Evolutionary conservation across 2,888 invertebrate genomes (phyloP).

Genomic region (Xestia sexstrigata): DNA sequence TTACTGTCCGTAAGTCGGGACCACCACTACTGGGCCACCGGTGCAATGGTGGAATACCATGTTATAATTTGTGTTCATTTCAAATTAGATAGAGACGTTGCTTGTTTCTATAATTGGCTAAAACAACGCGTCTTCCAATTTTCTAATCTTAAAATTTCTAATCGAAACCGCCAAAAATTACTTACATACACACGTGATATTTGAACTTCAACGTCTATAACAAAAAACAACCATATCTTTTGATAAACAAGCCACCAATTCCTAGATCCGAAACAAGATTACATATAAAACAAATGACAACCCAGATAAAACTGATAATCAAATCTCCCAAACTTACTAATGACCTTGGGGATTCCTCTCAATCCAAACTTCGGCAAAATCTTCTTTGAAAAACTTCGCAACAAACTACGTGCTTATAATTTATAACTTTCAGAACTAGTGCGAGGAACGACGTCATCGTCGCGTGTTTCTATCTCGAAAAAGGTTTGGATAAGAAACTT

Average conservation of each 20-base stretch:
- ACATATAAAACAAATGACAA: slow-evolving; percentile 34
- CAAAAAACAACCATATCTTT: not conserved
- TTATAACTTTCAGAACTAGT: slow-evolving; percentile 49
- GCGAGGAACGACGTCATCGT: slow-evolving; percentile 27
- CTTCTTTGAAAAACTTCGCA: slow-evolving; percentile 39
- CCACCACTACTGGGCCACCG: too few relatives aligned
- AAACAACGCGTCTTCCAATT: too few relatives aligned
- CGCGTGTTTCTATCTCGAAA: slow-evolving; percentile 44
- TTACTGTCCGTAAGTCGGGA: too few relatives aligned
- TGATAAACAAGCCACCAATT: not conserved
- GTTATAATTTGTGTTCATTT: too few relatives aligned
- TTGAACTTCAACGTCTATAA: too few relatives aligned
- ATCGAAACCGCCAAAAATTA: too few relatives aligned
- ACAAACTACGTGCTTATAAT: slow-evolving; percentile 56
- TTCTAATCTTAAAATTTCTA: too few relatives aligned
- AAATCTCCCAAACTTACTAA: slow-evolving; percentile 41
- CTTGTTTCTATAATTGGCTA: too few relatives aligned
- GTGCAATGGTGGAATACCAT: too few relatives aligned
- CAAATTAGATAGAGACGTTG: too few relatives aligned
- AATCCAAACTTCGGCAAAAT: slow-evolving; percentile 49
- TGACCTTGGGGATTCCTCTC: slow-evolving; percentile 35
- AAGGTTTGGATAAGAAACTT: slow-evolving; percentile 41
- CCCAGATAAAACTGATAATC: slow-evolving; percentile 36
- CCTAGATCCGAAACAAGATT: slow-evolving; percentile 27
- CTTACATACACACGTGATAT: too few relatives aligned